Base-by-base conservation (phyloP, 2,888 invertebrate genomes). In the Glaucopsyche alexis region DNA sequence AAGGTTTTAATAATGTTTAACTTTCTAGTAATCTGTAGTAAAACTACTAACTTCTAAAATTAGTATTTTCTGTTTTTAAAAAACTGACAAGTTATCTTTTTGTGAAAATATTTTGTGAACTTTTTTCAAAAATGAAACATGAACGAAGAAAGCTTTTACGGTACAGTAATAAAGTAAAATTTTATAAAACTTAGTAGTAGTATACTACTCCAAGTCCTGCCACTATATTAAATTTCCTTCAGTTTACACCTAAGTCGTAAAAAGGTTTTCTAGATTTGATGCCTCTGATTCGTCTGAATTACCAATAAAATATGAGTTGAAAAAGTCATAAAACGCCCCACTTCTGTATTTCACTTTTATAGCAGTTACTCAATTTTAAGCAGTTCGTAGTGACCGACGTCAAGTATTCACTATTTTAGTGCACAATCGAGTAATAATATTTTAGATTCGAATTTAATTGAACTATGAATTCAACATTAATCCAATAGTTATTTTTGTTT, bases 221-320 rank as follows among this genome's bases (percentile, higher is more conserved):
- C 67, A 55, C 52, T 67, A 67, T 72, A 72, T 72, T 67, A 72
- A 72, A 79, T 78, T 81, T 79, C 80, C 80, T 83, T 78, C 78
- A 80, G 78, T 78, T 79, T 78, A 81, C 77, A 78, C 77, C 77
- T 78, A 76, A 74, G 81, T 81, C 82, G 79, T 86, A 86, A 85
- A 86, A 82, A 78, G 79, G 77, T 84, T 84, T 81, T 79, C 75
- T 76, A 77, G 78, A 78, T 78, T 79, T 79, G 77, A 81, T 83
- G 84, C 82, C 81, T 82, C 81, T 81, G 81, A 87, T 86, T 85
- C 82, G 78, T 78, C 77, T 74, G 82, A 84, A 87, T 84, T 81
- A 84, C 82, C 84, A 77, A 86, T 88, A 88, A 89, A 89, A 83
- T 87, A 84, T 84, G 82, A 85, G 82, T 84, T 79, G 80, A 70